Evolutionary conservation across 1,140 invertebrate species (phyloP), one percentile per base, ranked within the genome.

Genomic region (Eurytemora carolleeae): DNA sequence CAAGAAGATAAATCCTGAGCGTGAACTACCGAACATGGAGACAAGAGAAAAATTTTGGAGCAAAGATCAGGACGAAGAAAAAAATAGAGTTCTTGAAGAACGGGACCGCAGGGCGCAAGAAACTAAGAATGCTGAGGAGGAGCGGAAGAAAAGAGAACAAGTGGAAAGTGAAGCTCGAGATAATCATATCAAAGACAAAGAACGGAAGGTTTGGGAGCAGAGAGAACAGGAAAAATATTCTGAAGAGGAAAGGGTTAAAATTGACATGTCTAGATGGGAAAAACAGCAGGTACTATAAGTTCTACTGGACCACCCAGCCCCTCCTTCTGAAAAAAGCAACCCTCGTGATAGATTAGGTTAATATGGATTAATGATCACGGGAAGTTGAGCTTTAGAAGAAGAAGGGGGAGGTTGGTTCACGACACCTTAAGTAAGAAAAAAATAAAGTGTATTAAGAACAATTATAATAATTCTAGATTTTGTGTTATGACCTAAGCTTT

Each of bases 11-110:
- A 63, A 21, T 64, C 63, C 63, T 20, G 7, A 19, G 21, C 23
- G 19, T 2, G 63, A 63, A 31, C 23, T 64, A 21, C 63, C 63
- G n/a, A 63, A 64, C 26, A 19, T 63, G 25, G 24, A 22, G 17
- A 21, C 18, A 53, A 1, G 63, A 1, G 63, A 64, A 18, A 20
- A 53, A 15, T 64, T 64, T 25, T 64, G 63, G 63, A 17, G 23
- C n/a, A 54, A 53, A 20, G 58, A 64, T 18, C 24, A 63, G 25
- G 23, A 55, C n/a, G 63, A 64, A 15, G 63, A 64, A 26, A 22
- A 53, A 2, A 53, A 64, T n/a, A 22, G 63, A 16, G 26, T 64
- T 21, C 23, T 55, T 22, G 24, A 23, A 12, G 59, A 64, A 24
- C 62, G 16, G 17, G 21, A n/a, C 24, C 64, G 59, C 15, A 44